A percentile compares a stretch with the other conserved stretches of the same genome.
These are phyloP conservation scores for Cosmopolites sordidus DNA, from an alignment of 2,888 invertebrate genomes.

Conservation along the genomic window DNA sequence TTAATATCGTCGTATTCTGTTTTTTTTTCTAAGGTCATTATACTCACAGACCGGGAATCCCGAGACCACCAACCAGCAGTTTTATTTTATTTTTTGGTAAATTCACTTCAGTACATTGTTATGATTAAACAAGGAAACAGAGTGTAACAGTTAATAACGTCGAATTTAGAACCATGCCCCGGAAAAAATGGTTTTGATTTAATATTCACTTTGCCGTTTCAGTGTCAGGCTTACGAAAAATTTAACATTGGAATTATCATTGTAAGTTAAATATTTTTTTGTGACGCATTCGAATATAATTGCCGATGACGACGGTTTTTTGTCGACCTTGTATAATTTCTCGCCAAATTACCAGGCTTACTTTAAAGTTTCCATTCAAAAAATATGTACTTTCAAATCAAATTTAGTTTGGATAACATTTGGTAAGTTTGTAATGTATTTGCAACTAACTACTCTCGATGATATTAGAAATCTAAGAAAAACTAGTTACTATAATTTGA, in stretches of 20 bases:
- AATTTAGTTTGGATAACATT: no score
- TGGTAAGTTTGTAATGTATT: no score
- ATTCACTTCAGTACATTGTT: conserved; percentile 16
- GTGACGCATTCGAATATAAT: no score
- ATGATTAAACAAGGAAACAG: conserved; percentile 22
- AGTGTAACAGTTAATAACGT: conserved; percentile 25
- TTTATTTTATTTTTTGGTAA: conserved; percentile 19
- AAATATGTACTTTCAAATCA: no score
- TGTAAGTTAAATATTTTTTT: no score
- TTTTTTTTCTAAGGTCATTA: background rate
- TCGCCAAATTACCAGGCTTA: no score
- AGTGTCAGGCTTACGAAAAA: conserved; percentile 17
- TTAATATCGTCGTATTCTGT: background rate
- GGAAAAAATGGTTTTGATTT: conserved; percentile 11
- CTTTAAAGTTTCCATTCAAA: no score
- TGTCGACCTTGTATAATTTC: no score
- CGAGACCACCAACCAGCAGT: conserved; percentile 15
- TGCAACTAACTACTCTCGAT: no score
- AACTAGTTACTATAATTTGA: no score
- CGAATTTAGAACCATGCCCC: conserved; percentile 25
- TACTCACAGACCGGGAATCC: conserved; percentile 14
- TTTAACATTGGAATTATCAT: background rate
- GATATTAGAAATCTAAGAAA: no score
- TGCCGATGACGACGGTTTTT: no score
- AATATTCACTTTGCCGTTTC: conserved; percentile 18